Evolutionary conservation across 2,888 invertebrate species (phyloP).

Genomic region (Dasypogon diadema): DNA sequence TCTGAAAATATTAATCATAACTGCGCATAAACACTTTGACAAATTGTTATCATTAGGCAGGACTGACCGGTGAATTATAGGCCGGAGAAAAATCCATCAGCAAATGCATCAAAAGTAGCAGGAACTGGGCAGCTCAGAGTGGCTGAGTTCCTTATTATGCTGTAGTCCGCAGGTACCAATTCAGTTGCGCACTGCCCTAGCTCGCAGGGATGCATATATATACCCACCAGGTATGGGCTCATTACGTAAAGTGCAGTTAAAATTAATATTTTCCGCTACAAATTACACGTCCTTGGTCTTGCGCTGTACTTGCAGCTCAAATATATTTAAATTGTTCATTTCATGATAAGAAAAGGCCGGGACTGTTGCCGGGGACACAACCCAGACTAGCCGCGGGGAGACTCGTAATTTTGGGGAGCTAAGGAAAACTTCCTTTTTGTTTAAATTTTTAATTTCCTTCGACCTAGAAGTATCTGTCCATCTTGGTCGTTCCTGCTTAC

Average conservation of each 20-base stretch:
- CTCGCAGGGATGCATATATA: neutral
- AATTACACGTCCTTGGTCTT: conserved; percentile 47
- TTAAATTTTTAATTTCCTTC: conserved; percentile 21
- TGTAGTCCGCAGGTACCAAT: conserved; percentile 11
- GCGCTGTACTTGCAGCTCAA: conserved; percentile 27
- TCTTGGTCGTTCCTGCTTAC: neutral
- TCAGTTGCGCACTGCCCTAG: conserved; percentile 4
- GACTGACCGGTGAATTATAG: conserved; percentile 18
- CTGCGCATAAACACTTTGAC: conserved; percentile 52
- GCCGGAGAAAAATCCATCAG: neutral
- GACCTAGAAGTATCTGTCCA: conserved; percentile 15
- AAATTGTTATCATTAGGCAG: conserved; percentile 48
- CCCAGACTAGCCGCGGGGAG: conserved; percentile 11
- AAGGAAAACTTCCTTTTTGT: neutral
- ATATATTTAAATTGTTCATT: conserved; percentile 37
- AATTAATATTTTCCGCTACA: conserved; percentile 54
- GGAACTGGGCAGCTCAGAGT: neutral
- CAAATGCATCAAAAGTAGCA: neutral
- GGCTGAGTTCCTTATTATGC: neutral
- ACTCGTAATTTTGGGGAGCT: conserved; percentile 28
- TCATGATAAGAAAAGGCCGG: neutral
- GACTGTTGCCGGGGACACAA: neutral
- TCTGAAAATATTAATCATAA: conserved; percentile 46
- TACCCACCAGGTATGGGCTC: conserved; percentile 8
- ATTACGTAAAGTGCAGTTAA: conserved; percentile 54